These are phyloP conservation scores for Dasyornis broadbenti DNA, from an alignment of 2,113 vertebrate species.

Conservation along the genomic window DNA sequence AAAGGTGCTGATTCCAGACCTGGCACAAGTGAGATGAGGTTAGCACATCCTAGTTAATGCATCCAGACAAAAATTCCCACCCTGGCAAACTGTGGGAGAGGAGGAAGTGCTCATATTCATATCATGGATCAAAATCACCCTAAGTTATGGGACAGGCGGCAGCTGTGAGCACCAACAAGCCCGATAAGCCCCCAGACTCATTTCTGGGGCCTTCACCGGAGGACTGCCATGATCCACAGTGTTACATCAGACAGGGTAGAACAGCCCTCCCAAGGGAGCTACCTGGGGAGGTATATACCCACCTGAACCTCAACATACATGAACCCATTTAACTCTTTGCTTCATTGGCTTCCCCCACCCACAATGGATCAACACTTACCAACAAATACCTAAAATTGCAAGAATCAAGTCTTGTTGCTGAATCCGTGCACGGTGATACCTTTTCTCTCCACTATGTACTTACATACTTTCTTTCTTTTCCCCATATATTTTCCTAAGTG, in stretches of 20 bases:
- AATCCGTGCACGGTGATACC: neutral
- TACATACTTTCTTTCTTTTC: neutral
- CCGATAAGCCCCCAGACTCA: accelerated
- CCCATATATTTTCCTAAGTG: neutral
- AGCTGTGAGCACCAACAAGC: neutral
- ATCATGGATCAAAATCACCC: neutral
- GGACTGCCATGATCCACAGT: neutral
- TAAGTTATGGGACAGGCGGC: neutral
- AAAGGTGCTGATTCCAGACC: neutral
- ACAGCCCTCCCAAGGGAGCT: neutral
- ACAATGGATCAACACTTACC: neutral
- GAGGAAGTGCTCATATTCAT: neutral
- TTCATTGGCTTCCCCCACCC: accelerated
- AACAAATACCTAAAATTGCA: neutral
- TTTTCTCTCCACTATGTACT: neutral
- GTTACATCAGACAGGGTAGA: neutral
- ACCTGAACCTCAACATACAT: neutral
- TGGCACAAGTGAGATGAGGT: neutral
- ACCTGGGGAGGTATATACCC: neutral
- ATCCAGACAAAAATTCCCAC: neutral
- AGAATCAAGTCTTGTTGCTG: neutral
- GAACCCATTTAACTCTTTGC: neutral
- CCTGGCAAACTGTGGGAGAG: neutral
- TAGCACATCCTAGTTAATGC: neutral
- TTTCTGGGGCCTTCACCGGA: neutral